Percentiles rank a stretch among this genome's conserved stretches.
Evolutionary conservation across 1,140 invertebrate species (phyloP).

Genomic region (Reticulitermes speratus): DNA sequence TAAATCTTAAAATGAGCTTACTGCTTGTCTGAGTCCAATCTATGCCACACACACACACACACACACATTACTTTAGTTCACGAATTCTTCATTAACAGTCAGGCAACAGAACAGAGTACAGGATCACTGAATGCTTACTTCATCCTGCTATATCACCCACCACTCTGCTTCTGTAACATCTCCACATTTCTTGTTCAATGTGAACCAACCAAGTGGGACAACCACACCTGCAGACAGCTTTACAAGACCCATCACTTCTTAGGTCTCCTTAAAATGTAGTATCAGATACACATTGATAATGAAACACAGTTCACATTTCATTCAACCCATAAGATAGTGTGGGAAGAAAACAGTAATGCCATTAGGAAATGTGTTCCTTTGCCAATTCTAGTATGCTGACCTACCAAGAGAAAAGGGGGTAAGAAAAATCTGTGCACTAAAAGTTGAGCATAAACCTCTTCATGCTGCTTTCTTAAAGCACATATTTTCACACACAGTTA

Average conservation of each 20-base stretch:
- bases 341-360: neutral
- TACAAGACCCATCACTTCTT: neutral
- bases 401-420: neutral
- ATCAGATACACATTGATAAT: neutral
- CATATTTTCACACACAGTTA: neutral
- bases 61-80: neutral
- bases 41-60: neutral
- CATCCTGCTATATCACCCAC: neutral
- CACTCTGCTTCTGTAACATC: neutral
- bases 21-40: neutral
- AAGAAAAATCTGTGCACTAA: neutral
- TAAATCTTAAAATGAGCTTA: neutral
- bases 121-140: neutral
- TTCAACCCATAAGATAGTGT: neutral
- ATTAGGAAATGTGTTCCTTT: neutral
- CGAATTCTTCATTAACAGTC: neutral
- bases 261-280: neutral
- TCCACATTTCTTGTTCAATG: neutral
- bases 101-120: neutral
- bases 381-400: neutral
- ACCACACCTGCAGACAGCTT: neutral
- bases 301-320: neutral
- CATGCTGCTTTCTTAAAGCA: neutral
- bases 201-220: neutral
- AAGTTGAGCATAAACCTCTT: conserved; percentile 8